These are phyloP conservation scores for Rhinolophus sinicus DNA, from an alignment of 2,113 vertebrate species.

Conservation along the genomic window DNA sequence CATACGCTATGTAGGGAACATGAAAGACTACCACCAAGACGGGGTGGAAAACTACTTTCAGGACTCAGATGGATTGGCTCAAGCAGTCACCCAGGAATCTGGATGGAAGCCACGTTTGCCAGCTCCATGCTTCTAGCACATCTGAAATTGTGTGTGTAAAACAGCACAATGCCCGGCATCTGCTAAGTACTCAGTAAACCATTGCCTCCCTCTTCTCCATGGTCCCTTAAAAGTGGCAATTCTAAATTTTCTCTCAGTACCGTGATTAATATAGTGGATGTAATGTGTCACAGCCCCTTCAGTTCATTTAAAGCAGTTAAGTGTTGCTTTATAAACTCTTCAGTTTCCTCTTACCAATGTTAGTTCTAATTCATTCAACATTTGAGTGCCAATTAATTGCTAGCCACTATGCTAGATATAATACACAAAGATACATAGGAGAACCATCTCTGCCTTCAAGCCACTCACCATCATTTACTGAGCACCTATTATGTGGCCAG, in stretches of 20 bases:
- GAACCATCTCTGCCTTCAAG: not conserved
- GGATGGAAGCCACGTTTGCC: conserved; percentile 2
- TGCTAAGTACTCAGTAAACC: not conserved
- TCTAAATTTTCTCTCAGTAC: not conserved
- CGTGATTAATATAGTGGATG: not conserved
- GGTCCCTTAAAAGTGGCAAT: not conserved
- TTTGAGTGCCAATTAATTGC: not conserved
- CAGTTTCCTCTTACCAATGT: not conserved
- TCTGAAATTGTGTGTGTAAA: conserved; percentile 16
- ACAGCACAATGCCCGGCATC: not conserved
- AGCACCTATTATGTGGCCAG: not conserved
- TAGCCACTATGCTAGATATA: not conserved
- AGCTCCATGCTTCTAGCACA: not conserved
- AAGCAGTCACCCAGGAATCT: not conserved
- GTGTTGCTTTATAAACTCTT: not conserved
- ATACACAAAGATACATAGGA: not conserved
- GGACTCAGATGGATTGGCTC: not conserved
- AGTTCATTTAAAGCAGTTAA: conserved; percentile 49
- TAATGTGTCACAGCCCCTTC: conserved; percentile 17
- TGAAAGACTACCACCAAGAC: not conserved
- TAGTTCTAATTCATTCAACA: conserved; percentile 17
- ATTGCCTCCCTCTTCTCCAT: not conserved
- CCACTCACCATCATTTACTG: not conserved
- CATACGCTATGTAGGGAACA: not conserved
- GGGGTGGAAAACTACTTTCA: not conserved